A percentile compares a stretch with the other conserved stretches of the same genome.
Evolutionary conservation across 2,797 vertebrate genomes (phyloP).

Genomic region (Psittacula echo): DNA sequence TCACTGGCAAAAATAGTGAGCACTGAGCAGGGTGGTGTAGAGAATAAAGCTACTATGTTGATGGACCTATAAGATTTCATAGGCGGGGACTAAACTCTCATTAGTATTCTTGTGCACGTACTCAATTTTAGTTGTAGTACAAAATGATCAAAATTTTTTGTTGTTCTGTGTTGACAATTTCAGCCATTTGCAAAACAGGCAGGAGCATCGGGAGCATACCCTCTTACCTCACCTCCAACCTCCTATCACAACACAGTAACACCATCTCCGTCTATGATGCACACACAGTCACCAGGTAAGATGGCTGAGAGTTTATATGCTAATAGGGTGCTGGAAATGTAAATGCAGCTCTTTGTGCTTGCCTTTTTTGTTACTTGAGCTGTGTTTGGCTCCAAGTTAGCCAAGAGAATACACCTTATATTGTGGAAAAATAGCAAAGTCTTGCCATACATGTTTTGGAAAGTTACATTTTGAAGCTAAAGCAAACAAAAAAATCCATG

Average conservation of each 20-base stretch:
- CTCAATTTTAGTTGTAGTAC: not conserved
- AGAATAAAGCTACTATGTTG: not conserved
- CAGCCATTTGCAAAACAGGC: constrained; percentile 84
- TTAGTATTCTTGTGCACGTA: not conserved
- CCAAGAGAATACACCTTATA: not conserved
- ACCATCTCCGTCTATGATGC: constrained; percentile 97
- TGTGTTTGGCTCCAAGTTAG: not conserved
- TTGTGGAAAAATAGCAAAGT: not conserved
- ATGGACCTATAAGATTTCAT: not conserved
- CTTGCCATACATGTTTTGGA: not conserved
- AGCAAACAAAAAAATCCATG: not conserved
- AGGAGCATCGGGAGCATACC: constrained; percentile 87
- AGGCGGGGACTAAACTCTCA: not conserved
- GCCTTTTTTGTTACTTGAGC: not conserved
- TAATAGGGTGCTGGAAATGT: not conserved
- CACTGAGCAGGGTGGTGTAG: not conserved
- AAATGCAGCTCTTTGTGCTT: not conserved
- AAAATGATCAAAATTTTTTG: not conserved
- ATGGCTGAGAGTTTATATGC: not conserved
- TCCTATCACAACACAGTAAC: constrained; percentile 93
- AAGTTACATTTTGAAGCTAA: not conserved
- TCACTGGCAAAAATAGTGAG: not conserved
- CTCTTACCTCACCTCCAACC: constrained; percentile 94
- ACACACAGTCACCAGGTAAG: constrained; percentile 94
- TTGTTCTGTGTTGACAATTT: constrained; percentile 54